Percentiles rank a stretch among this genome's conserved stretches.
Conservation (phyloP, 2,113 vertebrate genomes). For the Arizona elegans region DNA sequence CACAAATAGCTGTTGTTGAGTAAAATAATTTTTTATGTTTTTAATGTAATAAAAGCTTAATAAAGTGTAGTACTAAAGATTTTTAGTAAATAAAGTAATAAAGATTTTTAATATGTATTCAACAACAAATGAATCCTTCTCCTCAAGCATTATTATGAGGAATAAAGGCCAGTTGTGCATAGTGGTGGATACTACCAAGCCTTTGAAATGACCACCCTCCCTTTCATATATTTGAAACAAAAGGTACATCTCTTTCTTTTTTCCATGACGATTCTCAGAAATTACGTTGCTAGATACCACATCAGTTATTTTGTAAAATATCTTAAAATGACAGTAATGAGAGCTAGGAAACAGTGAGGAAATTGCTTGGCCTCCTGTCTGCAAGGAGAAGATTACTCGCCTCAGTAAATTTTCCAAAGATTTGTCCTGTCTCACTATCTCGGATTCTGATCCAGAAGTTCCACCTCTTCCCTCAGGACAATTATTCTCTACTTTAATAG, state of each 20-base stretch:
- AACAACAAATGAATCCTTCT: background rate
- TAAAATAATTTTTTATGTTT: too few relatives aligned
- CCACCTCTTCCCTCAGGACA: background rate
- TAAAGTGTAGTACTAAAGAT: background rate
- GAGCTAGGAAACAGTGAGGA: slow-evolving; percentile 1
- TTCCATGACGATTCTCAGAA: background rate
- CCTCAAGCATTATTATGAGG: background rate
- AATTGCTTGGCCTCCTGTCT: slow-evolving; percentile 24
- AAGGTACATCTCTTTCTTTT: slow-evolving; percentile 2
- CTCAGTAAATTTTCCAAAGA: slow-evolving; percentile 12
- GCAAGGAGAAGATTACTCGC: slow-evolving; percentile 20
- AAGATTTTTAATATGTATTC: background rate
- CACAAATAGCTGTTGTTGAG: too few relatives aligned
- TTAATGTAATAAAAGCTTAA: too few relatives aligned
- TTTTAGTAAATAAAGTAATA: too few relatives aligned
- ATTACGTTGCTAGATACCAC: background rate
- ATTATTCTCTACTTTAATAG: slow-evolving; percentile 16
- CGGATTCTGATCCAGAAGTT: background rate
- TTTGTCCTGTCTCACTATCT: slow-evolving; percentile 9
- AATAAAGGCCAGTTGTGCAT: background rate
- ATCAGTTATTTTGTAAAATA: slow-evolving; percentile 11
- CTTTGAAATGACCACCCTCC: background rate
- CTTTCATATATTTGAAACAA: background rate
- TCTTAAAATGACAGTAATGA: slow-evolving; percentile 23
- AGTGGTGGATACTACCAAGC: background rate